Conservation (phyloP, 2,113 vertebrate genomes). For the Paramisgurnus dabryanus region DNA sequence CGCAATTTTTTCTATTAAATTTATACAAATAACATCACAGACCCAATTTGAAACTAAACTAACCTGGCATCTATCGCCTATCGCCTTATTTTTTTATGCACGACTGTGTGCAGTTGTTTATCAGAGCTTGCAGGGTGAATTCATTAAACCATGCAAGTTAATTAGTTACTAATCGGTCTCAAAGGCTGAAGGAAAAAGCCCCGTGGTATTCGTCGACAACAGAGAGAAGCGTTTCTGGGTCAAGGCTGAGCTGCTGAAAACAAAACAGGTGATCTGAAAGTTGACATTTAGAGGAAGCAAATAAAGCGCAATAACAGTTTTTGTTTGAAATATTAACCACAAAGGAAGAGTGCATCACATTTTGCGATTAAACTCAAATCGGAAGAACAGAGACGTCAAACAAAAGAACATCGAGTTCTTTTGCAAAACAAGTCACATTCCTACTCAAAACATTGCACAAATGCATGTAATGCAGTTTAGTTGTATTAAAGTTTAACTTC, state of each 20-base stretch:
- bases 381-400: background rate
- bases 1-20: background rate
- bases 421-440: too few species aligned
- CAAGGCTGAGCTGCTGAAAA: slow-evolving; percentile 3
- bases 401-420: background rate
- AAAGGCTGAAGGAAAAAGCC: slow-evolving; percentile 4
- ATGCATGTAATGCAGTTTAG: background rate
- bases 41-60: background rate
- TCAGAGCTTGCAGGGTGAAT: background rate
- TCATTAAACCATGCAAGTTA: slow-evolving; percentile 17
- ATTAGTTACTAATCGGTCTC: slow-evolving; percentile 36
- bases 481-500: background rate
- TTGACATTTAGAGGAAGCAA: slow-evolving; percentile 12
- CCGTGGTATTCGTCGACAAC: slow-evolving; percentile 29
- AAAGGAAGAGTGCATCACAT: slow-evolving; percentile 12
- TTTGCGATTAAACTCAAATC: background rate
- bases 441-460: too few species aligned
- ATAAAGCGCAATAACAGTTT: slow-evolving; percentile 32
- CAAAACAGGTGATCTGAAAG: background rate
- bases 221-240: slow-evolving; percentile 21
- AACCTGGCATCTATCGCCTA: background rate
- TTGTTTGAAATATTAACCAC: slow-evolving; percentile 2
- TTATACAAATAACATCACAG: background rate
- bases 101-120: slow-evolving; percentile 5
- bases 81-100: background rate